Base-by-base conservation (phyloP, 2,888 invertebrate genomes). In the Plemyria rubiginata region DNA sequence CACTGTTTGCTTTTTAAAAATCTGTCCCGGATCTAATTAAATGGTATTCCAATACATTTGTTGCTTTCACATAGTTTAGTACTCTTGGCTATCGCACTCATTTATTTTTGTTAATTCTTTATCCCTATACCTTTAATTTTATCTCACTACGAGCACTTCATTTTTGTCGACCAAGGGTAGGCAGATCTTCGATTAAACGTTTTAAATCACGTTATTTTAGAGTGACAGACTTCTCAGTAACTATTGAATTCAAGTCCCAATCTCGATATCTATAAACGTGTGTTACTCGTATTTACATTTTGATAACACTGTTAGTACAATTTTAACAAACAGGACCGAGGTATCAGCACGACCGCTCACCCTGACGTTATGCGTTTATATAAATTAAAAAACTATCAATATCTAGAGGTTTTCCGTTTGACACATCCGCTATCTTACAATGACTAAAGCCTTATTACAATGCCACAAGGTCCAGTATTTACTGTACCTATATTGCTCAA, bases 221-320 rank as follows among this genome's bases (percentile, higher is more conserved):
- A 11, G 11, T 9, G 2, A 38, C 9, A 38, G 2, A n/a, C 49
- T 49, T 32, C 29, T 32, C 15, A 49, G 29, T 32, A 13, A 46
- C 46, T 15, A 0, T 36, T 29, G n/a, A 48, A 29, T 4, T 46
- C 9, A 58, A 22, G 38, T 45, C 11, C 15, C 22, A 41, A 43
- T 60, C 54, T 60, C 11, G n/a, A 60, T 36, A 45, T 15, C n/a
- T 50, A 50, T 64, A 64, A 60, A 48, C 45, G 13, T 29, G 40
- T 28, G 43, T 60, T 56, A n/a, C n/a, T n/a, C n/a, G 49, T 54
- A 54, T 64, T 64, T 64, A 64, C 64, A 64, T 57, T 46, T n/a
- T 29, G 50, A 56, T 60, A 64, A 60, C 63, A 56, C 53, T 15
- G 15, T 53, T 53, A 54, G 55, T 50, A 50, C 36, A 38, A 38